These are phyloP conservation scores for Micrasema longulum DNA, from an alignment of 1,140 invertebrate species.

Conservation along the genomic window DNA sequence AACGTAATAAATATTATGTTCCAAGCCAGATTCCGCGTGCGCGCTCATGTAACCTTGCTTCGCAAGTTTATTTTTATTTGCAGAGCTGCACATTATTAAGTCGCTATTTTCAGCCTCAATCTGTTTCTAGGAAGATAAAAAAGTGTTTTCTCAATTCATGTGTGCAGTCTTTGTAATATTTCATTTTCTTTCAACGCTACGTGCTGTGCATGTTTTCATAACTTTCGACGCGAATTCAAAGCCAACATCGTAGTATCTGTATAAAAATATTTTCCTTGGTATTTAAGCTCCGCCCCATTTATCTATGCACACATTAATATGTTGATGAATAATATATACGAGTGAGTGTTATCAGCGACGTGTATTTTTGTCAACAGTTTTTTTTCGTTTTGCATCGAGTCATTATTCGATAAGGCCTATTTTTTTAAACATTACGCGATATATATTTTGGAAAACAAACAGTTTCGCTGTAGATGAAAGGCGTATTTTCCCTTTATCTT, in stretches of 20 bases:
- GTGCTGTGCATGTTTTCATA: not conserved
- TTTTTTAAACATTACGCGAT: slow-evolving; percentile 9
- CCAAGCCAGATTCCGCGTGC: slow-evolving; percentile 24
- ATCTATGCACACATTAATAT: slow-evolving; percentile 6
- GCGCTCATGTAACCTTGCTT: slow-evolving; percentile 22
- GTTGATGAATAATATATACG: no score
- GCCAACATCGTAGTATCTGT: no score
- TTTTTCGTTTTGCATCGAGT: slow-evolving; percentile 24
- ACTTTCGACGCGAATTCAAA: no score
- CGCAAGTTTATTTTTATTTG: slow-evolving; percentile 35
- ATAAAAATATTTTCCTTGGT: no score
- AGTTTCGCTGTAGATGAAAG: not conserved
- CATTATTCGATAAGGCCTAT: slow-evolving; percentile 30
- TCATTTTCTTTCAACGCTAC: not conserved
- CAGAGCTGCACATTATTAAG: slow-evolving; percentile 33
- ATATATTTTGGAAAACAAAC: not conserved
- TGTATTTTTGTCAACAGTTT: slow-evolving; percentile 31
- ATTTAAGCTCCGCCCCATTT: not conserved
- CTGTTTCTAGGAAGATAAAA: slow-evolving; percentile 20
- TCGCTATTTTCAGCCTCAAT: slow-evolving; percentile 27
- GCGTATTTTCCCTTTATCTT: no score
- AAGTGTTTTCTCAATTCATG: slow-evolving; percentile 12
- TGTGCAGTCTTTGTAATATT: slow-evolving; percentile 13
- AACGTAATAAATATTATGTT: slow-evolving; percentile 22
- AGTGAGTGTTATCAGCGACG: slow-evolving; percentile 20